These are phyloP conservation scores for Toxotes chatareus DNA, from an alignment of 2,113 vertebrate genomes.

Conservation along the genomic window DNA sequence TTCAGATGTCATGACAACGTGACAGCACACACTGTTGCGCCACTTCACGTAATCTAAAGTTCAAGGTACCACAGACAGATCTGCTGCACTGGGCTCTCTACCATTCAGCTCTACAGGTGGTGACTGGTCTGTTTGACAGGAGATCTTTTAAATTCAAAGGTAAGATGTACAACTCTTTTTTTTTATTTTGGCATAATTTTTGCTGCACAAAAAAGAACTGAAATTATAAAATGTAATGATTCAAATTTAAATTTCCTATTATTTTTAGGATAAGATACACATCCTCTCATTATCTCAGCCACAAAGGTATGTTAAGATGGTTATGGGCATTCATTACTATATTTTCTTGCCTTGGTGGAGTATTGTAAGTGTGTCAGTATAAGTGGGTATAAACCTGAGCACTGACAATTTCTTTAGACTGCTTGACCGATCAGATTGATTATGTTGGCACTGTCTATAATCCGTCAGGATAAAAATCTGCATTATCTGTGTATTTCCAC, in stretches of 20 bases:
- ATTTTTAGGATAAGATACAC: background rate
- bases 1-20: conserved; percentile 71
- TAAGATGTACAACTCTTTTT: conserved; percentile 4
- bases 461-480: background rate
- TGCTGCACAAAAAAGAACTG: too few species aligned
- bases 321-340: background rate
- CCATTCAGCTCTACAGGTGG: conserved; percentile 39
- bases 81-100: background rate
- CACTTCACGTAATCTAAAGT: conserved; percentile 73
- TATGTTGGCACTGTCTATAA: background rate
- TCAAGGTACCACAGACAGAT: conserved; percentile 60
- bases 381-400: background rate
- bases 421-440: background rate
- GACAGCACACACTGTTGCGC: conserved; percentile 63
- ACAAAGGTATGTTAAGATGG: background rate
- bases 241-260: background rate
- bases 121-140: conserved; percentile 11
- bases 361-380: background rate
- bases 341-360: background rate
- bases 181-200: background rate
- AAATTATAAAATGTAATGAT: background rate
- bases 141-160: conserved; percentile 35
- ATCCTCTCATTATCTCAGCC: background rate
- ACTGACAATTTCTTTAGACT: background rate
- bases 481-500: background rate